Evolutionary conservation across 2,888 invertebrate species (phyloP), one percentile per base, ranked within the genome.

Genomic region (Notodonta ziczac): DNA sequence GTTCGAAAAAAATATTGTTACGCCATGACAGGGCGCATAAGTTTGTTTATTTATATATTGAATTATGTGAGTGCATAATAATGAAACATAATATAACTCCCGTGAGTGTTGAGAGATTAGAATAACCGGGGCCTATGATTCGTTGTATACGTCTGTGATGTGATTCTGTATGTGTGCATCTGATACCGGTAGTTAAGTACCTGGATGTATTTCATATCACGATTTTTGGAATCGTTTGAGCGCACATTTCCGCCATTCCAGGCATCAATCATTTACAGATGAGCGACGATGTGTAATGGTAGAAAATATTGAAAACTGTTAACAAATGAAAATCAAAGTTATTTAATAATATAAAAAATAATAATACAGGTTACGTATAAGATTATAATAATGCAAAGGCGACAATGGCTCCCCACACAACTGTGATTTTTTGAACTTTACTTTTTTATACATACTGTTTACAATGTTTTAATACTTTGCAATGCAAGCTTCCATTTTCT

Each of bases 401-500:
- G 51, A 57, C 56, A 44, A 58, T 61, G 57, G 66, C 59, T 54
- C 10, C 16, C 24, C 66, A 35, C 52, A 56, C 56, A 78, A 72
- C 88, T 88, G 86, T 88, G 88, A 88, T 87, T 80, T 73, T 78
- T 76, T 73, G 73, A 71, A 54, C 65, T 58, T 56, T 63, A 57
- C 69, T 71, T 73, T 69, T 74, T 80, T 80, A 76, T 67, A 42
- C 72, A 75, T 67, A 35, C 14, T 55, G 5, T 56, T 44, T 56
- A 56, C 56, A 44, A 44, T 56, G 42, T 44, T 44, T 74, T 70
- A 69, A 67, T 72, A 62, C 71, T 78, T 80, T 74, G 72, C 84
- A 82, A 81, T 80, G 69, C 82, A 85, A 84, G 78, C 88, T 89
- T 90, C 85, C 83, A 84, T 84, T 78, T 81, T 83, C 87, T 90